Conservation (phyloP, 2,888 invertebrate species). For the Drosophila koepferae region DNA sequence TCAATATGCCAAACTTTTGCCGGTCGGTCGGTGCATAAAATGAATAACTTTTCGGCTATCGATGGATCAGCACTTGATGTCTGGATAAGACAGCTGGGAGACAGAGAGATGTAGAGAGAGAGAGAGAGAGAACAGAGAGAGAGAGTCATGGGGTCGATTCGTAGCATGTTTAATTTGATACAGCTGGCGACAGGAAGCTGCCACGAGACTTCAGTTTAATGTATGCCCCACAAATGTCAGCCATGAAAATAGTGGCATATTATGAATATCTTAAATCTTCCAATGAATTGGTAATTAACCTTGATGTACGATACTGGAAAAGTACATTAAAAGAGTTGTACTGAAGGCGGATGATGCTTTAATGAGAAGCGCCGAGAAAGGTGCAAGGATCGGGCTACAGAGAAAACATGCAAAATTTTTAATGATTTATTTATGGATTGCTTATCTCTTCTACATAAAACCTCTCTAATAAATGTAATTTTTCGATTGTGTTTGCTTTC, state of each 20-base stretch:
- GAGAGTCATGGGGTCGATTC: conserved; percentile 3
- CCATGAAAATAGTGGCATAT: conserved; percentile 44
- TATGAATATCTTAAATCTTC: conserved; percentile 38
- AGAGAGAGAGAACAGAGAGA: not conserved
- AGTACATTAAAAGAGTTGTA: not conserved
- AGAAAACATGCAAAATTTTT: not conserved
- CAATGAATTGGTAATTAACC: conserved; percentile 21
- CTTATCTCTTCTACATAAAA: not conserved
- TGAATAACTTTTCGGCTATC: conserved; percentile 65
- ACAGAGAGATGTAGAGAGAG: not conserved
- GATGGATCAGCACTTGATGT: conserved; percentile 63
- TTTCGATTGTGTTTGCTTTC: not conserved
- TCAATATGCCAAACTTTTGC: conserved; percentile 46
- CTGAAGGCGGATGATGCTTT: conserved; percentile 2
- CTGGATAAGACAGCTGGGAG: conserved; percentile 3
- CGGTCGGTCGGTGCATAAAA: conserved; percentile 48
- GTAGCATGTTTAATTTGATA: conserved; percentile 50
- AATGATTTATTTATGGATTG: not conserved
- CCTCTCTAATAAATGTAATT: not conserved
- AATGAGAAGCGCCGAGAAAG: conserved; percentile 5
- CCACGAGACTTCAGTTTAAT: conserved; percentile 52
- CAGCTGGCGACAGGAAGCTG: conserved; percentile 53
- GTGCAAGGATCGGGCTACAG: not conserved
- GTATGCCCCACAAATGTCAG: conserved; percentile 44
- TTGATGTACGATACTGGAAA: conserved; percentile 19